Percentiles rank a stretch among this genome's conserved stretches.
These are phyloP conservation scores for Scaptomyza parva DNA, from an alignment of 2,888 invertebrate genomes.

Conservation along the genomic window DNA sequence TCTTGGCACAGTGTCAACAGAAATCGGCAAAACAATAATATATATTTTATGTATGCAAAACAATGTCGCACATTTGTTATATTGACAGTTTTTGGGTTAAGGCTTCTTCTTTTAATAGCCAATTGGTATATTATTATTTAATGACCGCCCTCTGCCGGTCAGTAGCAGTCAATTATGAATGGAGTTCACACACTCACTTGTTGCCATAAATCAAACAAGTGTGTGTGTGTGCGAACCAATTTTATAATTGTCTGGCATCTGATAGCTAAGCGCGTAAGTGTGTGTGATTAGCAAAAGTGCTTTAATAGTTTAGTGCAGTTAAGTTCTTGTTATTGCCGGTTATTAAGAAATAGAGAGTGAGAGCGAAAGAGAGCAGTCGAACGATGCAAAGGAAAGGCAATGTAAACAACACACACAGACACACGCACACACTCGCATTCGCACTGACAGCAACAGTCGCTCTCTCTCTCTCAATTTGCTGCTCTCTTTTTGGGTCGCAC, in stretches of 20 bases:
- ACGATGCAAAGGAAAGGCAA: slow-evolving; percentile 13
- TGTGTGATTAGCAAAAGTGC: slow-evolving; percentile 34
- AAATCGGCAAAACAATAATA: slow-evolving; percentile 19
- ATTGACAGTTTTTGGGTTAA: slow-evolving; percentile 52
- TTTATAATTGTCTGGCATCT: slow-evolving; percentile 31
- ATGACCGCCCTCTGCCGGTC: not conserved
- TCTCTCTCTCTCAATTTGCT: not conserved
- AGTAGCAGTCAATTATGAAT: slow-evolving; percentile 23
- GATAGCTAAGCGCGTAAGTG: slow-evolving; percentile 6
- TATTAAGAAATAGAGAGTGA: slow-evolving; percentile 8
- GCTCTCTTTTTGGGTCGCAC: slow-evolving; percentile 19
- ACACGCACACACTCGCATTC: slow-evolving; percentile 22
- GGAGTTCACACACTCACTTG: no score
- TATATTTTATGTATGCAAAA: slow-evolving; percentile 15
- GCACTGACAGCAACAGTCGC: not conserved
- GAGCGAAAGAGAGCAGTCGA: not conserved
- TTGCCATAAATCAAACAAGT: no score
- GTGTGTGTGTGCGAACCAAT: slow-evolving; percentile 23
- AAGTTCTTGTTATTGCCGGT: slow-evolving; percentile 50
- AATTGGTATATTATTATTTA: no score
- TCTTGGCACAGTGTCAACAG: slow-evolving; percentile 78
- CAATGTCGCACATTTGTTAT: slow-evolving; percentile 42
- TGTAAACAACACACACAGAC: slow-evolving; percentile 48
- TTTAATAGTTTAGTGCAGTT: slow-evolving; percentile 43
- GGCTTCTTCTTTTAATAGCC: slow-evolving; percentile 31